These are phyloP conservation scores for Melieria crassipennis DNA, from an alignment of 2,888 invertebrate genomes.

Conservation along the genomic window DNA sequence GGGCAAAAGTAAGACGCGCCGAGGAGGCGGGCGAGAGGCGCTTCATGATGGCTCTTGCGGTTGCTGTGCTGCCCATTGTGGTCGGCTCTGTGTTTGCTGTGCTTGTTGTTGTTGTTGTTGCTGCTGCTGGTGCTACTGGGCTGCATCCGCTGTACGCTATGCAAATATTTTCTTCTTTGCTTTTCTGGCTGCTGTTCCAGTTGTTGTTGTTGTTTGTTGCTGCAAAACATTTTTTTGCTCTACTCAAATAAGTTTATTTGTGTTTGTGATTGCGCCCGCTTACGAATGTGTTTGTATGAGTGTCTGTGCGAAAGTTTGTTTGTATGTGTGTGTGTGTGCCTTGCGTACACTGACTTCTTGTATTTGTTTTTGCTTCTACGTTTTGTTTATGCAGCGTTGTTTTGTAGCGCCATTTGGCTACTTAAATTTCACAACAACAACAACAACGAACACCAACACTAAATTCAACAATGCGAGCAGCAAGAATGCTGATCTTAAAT, in stretches of 20 bases:
- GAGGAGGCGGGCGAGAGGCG: no score
- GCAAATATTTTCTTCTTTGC: neutral
- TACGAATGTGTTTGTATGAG: no score
- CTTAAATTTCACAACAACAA: conserved; percentile 35
- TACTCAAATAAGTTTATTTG: no score
- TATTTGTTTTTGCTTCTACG: conserved; percentile 16
- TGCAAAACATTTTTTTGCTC: no score
- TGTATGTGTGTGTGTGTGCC: neutral
- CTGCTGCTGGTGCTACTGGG: neutral
- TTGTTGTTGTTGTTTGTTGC: no score
- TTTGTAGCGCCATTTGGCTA: conserved; percentile 40
- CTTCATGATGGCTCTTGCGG: neutral
- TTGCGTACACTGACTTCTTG: conserved; percentile 2
- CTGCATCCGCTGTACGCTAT: conserved; percentile 7
- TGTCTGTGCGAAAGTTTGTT: no score
- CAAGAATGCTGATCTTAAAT: no score
- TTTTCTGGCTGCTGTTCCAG: neutral
- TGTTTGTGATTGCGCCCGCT: no score
- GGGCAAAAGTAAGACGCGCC: no score
- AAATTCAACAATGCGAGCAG: conserved; percentile 3
- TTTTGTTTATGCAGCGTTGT: conserved; percentile 27
- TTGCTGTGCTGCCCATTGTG: neutral
- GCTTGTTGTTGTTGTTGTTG: conserved; percentile 6
- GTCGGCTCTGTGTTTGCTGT: neutral
- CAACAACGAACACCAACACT: neutral